These are phyloP conservation scores for Nomada fucata DNA, from an alignment of 2,888 invertebrate genomes.

Conservation along the genomic window DNA sequence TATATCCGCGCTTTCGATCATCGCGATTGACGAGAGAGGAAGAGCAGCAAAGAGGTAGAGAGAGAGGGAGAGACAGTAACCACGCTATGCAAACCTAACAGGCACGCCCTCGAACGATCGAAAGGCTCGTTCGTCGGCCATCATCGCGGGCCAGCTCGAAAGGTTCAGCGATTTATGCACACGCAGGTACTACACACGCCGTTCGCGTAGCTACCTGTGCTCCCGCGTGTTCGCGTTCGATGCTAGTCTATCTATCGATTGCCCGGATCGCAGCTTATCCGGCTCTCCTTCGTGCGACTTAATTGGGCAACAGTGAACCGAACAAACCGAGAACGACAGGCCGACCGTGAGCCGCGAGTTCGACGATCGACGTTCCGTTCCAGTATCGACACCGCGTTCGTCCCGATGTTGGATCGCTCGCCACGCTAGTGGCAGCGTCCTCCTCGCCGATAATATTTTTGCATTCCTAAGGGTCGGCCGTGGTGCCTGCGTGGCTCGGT, in stretches of 20 bases:
- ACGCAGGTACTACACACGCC: slow-evolving; percentile 25
- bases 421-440: neutral
- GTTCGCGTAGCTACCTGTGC: slow-evolving; percentile 15
- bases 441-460: slow-evolving; percentile 42
- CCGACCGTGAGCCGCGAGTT: slow-evolving; percentile 18
- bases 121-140: slow-evolving; percentile 40
- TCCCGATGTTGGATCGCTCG: neutral
- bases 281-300: slow-evolving; percentile 48
- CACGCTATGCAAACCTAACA: slow-evolving; percentile 46
- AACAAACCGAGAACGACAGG: slow-evolving; percentile 1
- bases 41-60: neutral
- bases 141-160: slow-evolving; percentile 37
- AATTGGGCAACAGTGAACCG: slow-evolving; percentile 42
- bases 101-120: slow-evolving; percentile 57
- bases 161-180: slow-evolving; percentile 41
- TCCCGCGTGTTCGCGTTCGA: slow-evolving; percentile 10
- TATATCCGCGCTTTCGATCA: slow-evolving; percentile 59
- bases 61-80: neutral
- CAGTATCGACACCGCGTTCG: neutral
- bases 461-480: slow-evolving; percentile 46
- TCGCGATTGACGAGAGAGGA: slow-evolving; percentile 33
- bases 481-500: slow-evolving; percentile 46
- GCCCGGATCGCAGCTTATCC: slow-evolving; percentile 15
- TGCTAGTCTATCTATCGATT: slow-evolving; percentile 51
- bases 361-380: slow-evolving; percentile 7